Conservation (phyloP, 2,113 vertebrate species). For the Noturus placidus region DNA sequence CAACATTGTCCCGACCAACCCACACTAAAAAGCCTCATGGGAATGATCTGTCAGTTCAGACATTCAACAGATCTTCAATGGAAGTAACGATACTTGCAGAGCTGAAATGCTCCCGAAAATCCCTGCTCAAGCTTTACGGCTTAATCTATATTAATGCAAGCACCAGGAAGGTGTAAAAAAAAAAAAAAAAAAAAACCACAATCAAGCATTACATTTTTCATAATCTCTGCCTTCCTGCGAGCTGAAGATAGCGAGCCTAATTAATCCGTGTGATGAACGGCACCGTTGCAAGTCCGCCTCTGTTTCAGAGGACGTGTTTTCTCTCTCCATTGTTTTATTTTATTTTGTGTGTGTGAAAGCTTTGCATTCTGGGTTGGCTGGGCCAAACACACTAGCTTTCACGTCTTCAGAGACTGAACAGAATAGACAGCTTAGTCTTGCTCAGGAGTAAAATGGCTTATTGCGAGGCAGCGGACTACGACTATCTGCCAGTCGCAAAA, state of each 20-base stretch:
- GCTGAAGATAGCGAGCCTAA: constrained; percentile 67
- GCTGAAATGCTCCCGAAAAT: constrained; percentile 49
- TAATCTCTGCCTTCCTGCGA: constrained; percentile 68
- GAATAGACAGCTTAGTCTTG: constrained; percentile 17
- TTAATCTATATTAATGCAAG: constrained; percentile 61
- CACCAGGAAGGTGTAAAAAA: constrained; percentile 42
- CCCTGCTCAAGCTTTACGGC: constrained; percentile 52
- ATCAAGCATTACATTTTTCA: constrained; percentile 66
- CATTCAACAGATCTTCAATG: constrained; percentile 39
- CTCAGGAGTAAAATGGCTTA: constrained; percentile 63
- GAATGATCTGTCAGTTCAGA: constrained; percentile 45
- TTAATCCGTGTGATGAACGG: constrained; percentile 69
- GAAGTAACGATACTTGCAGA: constrained; percentile 43
- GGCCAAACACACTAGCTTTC: neutral
- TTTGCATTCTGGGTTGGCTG: constrained; percentile 20
- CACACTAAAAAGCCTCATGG: neutral
- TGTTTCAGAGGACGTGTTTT: constrained; percentile 36
- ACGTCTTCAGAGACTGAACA: constrained; percentile 2
- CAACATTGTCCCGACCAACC: neutral
- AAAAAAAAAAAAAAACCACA: constrained; percentile 12
- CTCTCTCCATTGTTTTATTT: constrained; percentile 34
- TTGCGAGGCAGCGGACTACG: constrained; percentile 65
- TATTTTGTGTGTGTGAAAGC: constrained; percentile 37
- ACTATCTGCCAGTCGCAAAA: constrained; percentile 69
- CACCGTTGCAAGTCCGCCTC: constrained; percentile 50